Evolutionary conservation across 2,797 vertebrate species (phyloP), one percentile per base, ranked within the genome.

Genomic region (Argyrosomus regius): DNA sequence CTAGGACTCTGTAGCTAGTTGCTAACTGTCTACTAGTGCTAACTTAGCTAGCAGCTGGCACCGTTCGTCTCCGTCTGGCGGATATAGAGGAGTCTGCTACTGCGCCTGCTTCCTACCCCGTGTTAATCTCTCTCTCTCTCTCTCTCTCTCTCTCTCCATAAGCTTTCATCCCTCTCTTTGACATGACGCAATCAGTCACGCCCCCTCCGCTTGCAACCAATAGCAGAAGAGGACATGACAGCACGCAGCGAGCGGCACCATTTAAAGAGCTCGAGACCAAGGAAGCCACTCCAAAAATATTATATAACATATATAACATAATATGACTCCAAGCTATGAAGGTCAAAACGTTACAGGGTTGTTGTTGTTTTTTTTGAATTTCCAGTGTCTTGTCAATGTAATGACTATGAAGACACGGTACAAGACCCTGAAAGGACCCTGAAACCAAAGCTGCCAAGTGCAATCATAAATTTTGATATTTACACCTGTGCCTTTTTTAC

Each of bases 41-140:
- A 93, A 91, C 50, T 75, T 24, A 76, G 92, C 92, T 92, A 92
- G 89, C 88, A 90, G 90, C 87, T 89, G 89, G 82, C 78, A 60
- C 82, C 79, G 83, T 81, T 64, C 63, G 80, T 84, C 81, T 79
- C 73, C 41, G 64, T 69, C 46, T 72, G 60, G 81, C 82, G 84
- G 87, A 88, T 91, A 41, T 82, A 83, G 35, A 39, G 74, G 22
- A 82, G 80, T 75, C 69, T 81, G 82, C 78, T 81, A 70, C 91
- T 89, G 92, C 87, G 93, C 91, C 78, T 88, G 86, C 85, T 76
- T 87, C 72, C 53, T 18, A 39, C 75, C 82, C 71, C 48, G 24
- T n/a, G 62, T 54, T 88, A 91, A 88, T 83, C 83, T 78, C 68
- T 79, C 81, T 79, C 79, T 71, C 63, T 70, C 69, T 66, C 81